Percentiles rank a stretch among this genome's conserved stretches.
phyloP scores from a whole-genome alignment of 2,888 invertebrate species.

The Cremastobaeus sp. region DNA sequence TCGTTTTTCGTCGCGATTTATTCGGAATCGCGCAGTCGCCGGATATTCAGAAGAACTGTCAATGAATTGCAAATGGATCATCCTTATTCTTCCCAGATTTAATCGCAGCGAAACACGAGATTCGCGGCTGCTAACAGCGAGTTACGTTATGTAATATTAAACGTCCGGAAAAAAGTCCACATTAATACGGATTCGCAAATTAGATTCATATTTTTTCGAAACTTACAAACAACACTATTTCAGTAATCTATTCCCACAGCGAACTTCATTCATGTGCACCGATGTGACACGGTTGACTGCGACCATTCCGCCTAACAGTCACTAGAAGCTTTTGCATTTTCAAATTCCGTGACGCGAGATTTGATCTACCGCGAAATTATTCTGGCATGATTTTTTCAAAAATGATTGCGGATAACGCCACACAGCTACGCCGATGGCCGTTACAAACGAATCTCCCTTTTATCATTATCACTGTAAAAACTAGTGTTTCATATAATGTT shows the following conservation, averaged over 20 bases:
- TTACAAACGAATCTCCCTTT: too few relatives aligned
- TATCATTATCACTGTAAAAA: too few relatives aligned
- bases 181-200: too few relatives aligned
- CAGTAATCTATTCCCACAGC: conserved; percentile 25
- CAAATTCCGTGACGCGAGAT: conserved; percentile 33
- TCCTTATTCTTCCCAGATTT: conserved; percentile 5
- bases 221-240: too few relatives aligned
- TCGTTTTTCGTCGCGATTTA: conserved; percentile 47
- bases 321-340: conserved; percentile 29
- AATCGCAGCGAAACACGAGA: conserved; percentile 1
- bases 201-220: too few relatives aligned
- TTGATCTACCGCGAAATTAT: conserved; percentile 31
- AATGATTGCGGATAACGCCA: too few relatives aligned
- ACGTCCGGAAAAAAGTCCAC: too few relatives aligned
- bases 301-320: conserved; percentile 31
- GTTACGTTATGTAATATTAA: too few relatives aligned
- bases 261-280: conserved; percentile 34
- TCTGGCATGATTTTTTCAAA: conserved; percentile 17
- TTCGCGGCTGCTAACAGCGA: too few relatives aligned
- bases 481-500: too few relatives aligned
- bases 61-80: conserved; percentile 36
- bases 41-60: conserved; percentile 28
- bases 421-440: too few relatives aligned
- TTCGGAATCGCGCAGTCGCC: conserved; percentile 21
- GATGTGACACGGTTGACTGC: conserved; percentile 30